Evolutionary conservation across 1,140 invertebrate genomes (phyloP).

Genomic region (Tyrophagus putrescentiae): DNA sequence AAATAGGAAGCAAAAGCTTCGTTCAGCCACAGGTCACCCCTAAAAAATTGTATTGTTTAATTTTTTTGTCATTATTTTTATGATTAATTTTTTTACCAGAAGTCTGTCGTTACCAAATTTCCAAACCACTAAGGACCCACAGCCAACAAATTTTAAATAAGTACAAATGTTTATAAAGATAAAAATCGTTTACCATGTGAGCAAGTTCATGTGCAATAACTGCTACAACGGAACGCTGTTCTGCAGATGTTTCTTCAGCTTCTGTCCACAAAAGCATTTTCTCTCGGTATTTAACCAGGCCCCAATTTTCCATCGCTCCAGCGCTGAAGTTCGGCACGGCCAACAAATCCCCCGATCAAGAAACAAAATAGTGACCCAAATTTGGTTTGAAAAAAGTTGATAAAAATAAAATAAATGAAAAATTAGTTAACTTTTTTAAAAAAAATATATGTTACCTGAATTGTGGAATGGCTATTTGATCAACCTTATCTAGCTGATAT

Average conservation of each 20-base stretch:
- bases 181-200: slow-evolving; percentile 24
- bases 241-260: slow-evolving; percentile 36
- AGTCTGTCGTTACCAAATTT: slow-evolving; percentile 55
- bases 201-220: slow-evolving; percentile 53
- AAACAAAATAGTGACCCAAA: too few relatives aligned
- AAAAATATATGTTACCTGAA: too few relatives aligned
- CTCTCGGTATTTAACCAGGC: slow-evolving; percentile 31
- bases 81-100: slow-evolving; percentile 79
- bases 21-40: slow-evolving; percentile 82
- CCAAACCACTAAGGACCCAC: slow-evolving; percentile 49
- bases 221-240: slow-evolving; percentile 59
- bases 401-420: too few relatives aligned
- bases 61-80: slow-evolving; percentile 76
- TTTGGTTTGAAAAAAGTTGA: too few relatives aligned
- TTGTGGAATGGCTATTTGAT: slow-evolving; percentile 89
- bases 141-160: slow-evolving; percentile 44
- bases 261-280: slow-evolving; percentile 4
- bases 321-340: slow-evolving; percentile 85
- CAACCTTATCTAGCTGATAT: slow-evolving; percentile 57
- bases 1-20: slow-evolving; percentile 80
- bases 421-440: too few relatives aligned
- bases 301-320: slow-evolving; percentile 94
- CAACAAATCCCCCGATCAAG: slow-evolving; percentile 46
- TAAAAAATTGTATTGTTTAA: slow-evolving; percentile 61
- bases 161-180: slow-evolving; percentile 1